Base-by-base conservation (phyloP, 2,113 vertebrate species). In the Marmota monax region DNA sequence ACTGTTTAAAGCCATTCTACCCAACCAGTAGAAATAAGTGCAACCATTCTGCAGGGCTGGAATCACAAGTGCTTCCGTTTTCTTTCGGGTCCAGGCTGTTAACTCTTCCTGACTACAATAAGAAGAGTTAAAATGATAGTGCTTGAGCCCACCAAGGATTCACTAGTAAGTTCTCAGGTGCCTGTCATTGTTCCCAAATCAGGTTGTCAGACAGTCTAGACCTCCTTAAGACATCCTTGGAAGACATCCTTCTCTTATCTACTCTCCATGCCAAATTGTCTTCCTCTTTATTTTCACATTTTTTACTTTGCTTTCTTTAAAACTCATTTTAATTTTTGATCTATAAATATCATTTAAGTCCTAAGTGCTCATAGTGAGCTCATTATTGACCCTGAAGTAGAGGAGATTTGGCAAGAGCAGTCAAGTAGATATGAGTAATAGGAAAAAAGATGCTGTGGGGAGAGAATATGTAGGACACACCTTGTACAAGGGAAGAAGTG, bases 241-340 rank as follows among this genome's bases (percentile, higher is more conserved):
- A 45, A 39, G 34, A 5, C 17, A 76, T 8, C 74, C 73, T 37
- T 84, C 22, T 82, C 63, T 45, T 63, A 53, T 7, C n/a, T n/a
- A 29, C n/a, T 79, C 42, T 34, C 56, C 27, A 1, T 83, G 72
- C 45, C 20, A 56, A 67, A n/a, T 7, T 69, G 76, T 56, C 51
- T 90, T 90, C 65, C 67, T 79, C 69, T 90, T 77, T 86, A 61
- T 76, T 25, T 77, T 94, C 11, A n/a, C 2, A 11, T 82, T 4
- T 92, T 77, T 86, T 77, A 23, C n/a, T 83, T 72, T 18, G 72
- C 70, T 29, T 88, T 63, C 23, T 80, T 22, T 77, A 85, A 96
- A 94, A 61, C 20, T 84, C 9, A 70, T 76, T 86, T 86, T 20
- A 17, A 42, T 63, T 89, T 73, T 84, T 80, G 17, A 73, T 42